A percentile compares a stretch with the other conserved stretches of the same genome.
phyloP scores from a whole-genome alignment of 2,888 invertebrate species.

The Disparrhopalites patrizii region DNA sequence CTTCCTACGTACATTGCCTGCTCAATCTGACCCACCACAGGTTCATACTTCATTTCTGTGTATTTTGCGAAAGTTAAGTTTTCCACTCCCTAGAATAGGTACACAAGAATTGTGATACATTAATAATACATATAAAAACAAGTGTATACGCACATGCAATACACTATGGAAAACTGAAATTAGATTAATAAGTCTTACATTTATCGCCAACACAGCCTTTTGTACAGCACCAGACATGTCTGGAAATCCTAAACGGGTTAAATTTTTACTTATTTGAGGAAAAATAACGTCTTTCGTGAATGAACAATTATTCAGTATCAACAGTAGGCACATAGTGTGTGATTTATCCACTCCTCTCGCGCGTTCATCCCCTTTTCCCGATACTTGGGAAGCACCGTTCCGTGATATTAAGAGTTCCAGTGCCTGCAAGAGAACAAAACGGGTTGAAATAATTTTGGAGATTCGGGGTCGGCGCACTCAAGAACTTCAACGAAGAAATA shows the following conservation, averaged over 20 bases:
- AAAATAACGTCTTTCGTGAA: conserved; percentile 73
- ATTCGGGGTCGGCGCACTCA: too few species aligned
- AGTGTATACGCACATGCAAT: conserved; percentile 2
- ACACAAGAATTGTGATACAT: neutral
- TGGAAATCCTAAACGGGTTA: conserved; percentile 69
- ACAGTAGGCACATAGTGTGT: conserved; percentile 57
- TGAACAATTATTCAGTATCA: conserved; percentile 82
- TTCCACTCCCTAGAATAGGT: conserved; percentile 46
- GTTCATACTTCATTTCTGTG: conserved; percentile 83
- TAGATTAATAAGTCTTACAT: conserved; percentile 31
- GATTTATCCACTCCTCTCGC: conserved; percentile 1
- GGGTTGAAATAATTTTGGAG: too few species aligned
- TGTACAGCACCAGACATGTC: conserved; percentile 67
- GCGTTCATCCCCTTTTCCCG: conserved; percentile 1
- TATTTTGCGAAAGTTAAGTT: conserved; percentile 52
- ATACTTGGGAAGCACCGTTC: conserved; percentile 24
- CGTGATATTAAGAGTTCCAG: conserved; percentile 67
- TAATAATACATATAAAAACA: conserved; percentile 8
- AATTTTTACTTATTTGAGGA: conserved; percentile 64
- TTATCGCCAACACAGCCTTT: conserved; percentile 53
- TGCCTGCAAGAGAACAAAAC: conserved; percentile 59
- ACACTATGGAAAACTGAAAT: neutral
- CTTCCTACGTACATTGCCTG: conserved; percentile 91
- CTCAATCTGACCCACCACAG: conserved; percentile 91
- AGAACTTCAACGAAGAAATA: too few species aligned